These are phyloP conservation scores for Zeugodacus cucurbitae DNA, from an alignment of 1,140 invertebrate genomes.

Conservation along the genomic window DNA sequence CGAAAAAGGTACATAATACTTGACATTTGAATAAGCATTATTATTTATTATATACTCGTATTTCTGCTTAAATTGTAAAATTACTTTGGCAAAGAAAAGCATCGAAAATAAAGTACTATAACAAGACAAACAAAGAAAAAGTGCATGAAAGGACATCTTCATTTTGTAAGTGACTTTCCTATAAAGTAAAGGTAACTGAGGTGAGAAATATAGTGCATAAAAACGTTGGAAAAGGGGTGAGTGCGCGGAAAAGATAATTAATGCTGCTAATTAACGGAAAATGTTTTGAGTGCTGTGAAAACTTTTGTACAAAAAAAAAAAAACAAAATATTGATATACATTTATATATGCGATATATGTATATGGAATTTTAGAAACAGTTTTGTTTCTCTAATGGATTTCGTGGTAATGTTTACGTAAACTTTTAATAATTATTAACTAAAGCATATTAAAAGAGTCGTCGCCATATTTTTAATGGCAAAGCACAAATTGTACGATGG, in stretches of 20 bases:
- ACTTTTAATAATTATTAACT: not conserved
- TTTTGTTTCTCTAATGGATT: not conserved
- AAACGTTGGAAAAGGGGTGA: not conserved
- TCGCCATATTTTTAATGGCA: not conserved
- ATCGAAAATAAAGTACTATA: not conserved
- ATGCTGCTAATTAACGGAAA: conserved; percentile 17
- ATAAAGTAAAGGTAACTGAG: not conserved
- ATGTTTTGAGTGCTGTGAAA: not conserved
- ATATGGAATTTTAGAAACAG: not conserved
- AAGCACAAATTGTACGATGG: not conserved
- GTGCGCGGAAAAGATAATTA: not conserved
- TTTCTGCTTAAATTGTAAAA: not conserved
- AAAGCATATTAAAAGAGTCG: not conserved
- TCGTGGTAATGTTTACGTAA: not conserved
- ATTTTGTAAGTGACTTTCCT: not conserved
- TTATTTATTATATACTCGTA: not conserved
- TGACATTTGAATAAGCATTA: not conserved
- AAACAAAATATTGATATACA: not conserved
- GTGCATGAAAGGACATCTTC: not conserved
- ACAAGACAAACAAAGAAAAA: not conserved
- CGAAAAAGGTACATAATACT: not conserved
- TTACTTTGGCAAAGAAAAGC: not conserved
- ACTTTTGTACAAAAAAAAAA: no score
- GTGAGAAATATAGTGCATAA: no score
- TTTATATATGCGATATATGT: not conserved